Conservation (phyloP, 35 echinoderm and acorn worm genomes). For the Apostichopus parvimensis region DNA sequence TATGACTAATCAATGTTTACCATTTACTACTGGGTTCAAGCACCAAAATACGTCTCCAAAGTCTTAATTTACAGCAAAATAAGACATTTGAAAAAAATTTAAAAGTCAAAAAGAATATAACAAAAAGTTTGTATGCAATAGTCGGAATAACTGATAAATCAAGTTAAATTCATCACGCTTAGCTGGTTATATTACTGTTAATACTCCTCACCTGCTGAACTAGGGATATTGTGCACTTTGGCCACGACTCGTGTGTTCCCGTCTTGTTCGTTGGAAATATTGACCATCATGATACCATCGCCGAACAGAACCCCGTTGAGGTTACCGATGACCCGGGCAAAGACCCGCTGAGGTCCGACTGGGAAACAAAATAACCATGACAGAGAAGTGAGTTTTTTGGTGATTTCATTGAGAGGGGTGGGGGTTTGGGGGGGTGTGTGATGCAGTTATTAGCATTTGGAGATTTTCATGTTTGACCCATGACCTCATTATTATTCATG, state of each 20-base stretch:
- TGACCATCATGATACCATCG: slow-evolving; percentile 49
- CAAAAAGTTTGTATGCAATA: too few species aligned
- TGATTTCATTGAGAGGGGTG: neutral
- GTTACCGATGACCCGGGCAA: slow-evolving; percentile 63
- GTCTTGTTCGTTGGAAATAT: slow-evolving; percentile 64
- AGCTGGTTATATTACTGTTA: neutral
- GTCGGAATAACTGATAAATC: too few species aligned
- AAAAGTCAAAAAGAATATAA: too few species aligned
- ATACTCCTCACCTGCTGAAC: slow-evolving; percentile 46
- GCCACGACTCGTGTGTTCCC: slow-evolving; percentile 60
- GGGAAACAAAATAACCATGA: neutral
- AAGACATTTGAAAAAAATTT: too few species aligned
- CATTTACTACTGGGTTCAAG: too few species aligned
- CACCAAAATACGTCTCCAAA: too few species aligned
- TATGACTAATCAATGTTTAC: too few species aligned
- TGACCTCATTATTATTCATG: too few species aligned
- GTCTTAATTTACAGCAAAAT: too few species aligned
- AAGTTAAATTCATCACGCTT: too few species aligned
- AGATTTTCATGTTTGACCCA: neutral
- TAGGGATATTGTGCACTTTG: slow-evolving; percentile 69
- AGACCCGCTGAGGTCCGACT: slow-evolving; percentile 70
- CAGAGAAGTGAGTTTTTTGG: neutral
- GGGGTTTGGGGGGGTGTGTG: too few species aligned
- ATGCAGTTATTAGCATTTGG: too few species aligned
- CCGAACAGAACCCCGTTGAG: slow-evolving; percentile 71